These are phyloP conservation scores for Resseliella maxima DNA, from an alignment of 2,888 invertebrate genomes.

Conservation along the genomic window DNA sequence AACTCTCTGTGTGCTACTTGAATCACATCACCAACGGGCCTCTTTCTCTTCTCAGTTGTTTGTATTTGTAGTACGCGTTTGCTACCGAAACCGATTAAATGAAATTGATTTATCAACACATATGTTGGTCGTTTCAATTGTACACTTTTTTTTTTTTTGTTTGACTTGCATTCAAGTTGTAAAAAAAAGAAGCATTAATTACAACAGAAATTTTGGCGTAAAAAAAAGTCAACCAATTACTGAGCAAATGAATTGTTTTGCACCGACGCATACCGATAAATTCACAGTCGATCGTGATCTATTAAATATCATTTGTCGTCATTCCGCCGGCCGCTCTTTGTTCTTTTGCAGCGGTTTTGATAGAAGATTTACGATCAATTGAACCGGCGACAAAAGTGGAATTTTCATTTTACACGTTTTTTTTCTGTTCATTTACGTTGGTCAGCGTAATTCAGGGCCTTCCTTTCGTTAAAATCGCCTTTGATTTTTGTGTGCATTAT, in stretches of 20 bases:
- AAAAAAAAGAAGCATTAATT: background rate
- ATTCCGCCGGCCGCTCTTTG: background rate
- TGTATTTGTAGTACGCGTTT: background rate
- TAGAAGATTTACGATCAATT: background rate
- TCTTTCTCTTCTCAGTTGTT: background rate
- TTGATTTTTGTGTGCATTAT: background rate
- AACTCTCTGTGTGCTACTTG: background rate
- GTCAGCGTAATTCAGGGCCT: background rate
- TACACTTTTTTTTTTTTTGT: background rate
- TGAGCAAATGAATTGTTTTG: constrained; percentile 27
- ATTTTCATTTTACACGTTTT: constrained; percentile 37
- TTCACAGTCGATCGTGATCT: constrained; percentile 43
- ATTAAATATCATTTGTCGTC: constrained; percentile 54
- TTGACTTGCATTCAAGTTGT: background rate
- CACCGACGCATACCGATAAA: constrained; percentile 49
- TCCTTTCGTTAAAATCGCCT: background rate
- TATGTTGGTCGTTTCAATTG: constrained; percentile 6
- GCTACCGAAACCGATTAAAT: constrained; percentile 43
- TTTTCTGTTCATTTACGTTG: no score
- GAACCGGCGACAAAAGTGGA: background rate
- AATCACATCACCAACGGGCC: constrained; percentile 21
- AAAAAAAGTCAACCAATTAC: background rate
- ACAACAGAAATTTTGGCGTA: background rate
- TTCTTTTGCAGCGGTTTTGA: constrained; percentile 15
- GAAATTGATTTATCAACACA: constrained; percentile 55